Evolutionary conservation across 2,113 vertebrate genomes (phyloP), one percentile per base, ranked within the genome.

Genomic region (Gasterosteus aculeatus): DNA sequence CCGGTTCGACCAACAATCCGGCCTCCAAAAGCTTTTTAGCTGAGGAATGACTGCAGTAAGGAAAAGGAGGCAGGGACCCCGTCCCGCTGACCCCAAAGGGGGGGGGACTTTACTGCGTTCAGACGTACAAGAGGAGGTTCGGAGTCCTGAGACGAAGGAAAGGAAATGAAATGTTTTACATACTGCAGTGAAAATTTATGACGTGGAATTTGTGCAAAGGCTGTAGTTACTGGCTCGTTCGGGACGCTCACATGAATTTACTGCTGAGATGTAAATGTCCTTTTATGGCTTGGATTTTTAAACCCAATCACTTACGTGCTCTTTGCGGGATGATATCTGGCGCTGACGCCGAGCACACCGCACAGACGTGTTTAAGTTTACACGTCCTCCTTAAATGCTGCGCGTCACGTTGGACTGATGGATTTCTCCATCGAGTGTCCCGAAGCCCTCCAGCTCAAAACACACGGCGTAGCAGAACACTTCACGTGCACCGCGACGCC

Each of bases 101-200:
- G 53, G 63, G 56, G 67, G 33, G 54, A 14, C 42, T 33, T 58
- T 18, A 9, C 15, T 57, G 56, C 57, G 22, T 59, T 68, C 38
- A 22, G 61, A 38, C 1, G 5, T 56, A 72, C 66, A 53, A 49
- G 26, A 58, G 18, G 15, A 42, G n/a, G 44, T 74, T 51, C 65
- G 59, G 38, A 53, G 58, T 72, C 26, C 75, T 49, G 62, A 67
- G 69, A 73, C 26, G 46, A 47, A 44, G n/a, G 70, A 85, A 77
- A 87, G 84, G 80, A 87, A 86, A 89, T 85, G 46, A 86, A 89
- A 86, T 85, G 82, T 86, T 86, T 88, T 79, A 76, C 73, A 78
- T 54, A 16, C 15, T 74, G 77, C 67, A 64, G 77, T 66, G 79
- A 69, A 88, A 79, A 80, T 85, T 85, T 79, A 87, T 64, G 70